These are phyloP conservation scores for Vesta saturnalis DNA, from an alignment of 2,888 invertebrate genomes.

Conservation along the genomic window DNA sequence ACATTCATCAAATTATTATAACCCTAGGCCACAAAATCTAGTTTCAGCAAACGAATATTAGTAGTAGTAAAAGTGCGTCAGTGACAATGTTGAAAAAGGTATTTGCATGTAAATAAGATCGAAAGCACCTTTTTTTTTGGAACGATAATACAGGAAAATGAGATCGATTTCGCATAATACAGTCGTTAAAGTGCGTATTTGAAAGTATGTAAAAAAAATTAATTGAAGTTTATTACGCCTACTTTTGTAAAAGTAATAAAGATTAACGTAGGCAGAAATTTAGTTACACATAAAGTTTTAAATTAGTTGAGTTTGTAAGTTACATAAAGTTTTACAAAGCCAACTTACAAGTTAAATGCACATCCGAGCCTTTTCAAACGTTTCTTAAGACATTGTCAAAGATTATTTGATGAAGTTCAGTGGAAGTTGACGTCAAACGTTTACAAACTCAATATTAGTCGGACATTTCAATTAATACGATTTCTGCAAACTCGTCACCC, in stretches of 20 bases:
- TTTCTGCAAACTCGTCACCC: neutral
- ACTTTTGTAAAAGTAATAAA: neutral
- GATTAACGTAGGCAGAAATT: neutral
- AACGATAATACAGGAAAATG: neutral
- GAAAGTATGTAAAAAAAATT: neutral
- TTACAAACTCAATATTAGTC: conserved; percentile 7
- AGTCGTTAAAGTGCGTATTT: neutral
- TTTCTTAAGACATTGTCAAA: conserved; percentile 8
- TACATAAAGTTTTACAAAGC: conserved; percentile 10
- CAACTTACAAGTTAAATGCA: conserved; percentile 14
- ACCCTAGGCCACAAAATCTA: neutral
- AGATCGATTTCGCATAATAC: conserved; percentile 6
- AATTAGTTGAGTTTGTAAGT: conserved; percentile 10
- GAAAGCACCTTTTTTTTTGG: neutral
- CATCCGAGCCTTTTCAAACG: conserved; percentile 4
- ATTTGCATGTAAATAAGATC: conserved; percentile 18
- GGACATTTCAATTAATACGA: neutral
- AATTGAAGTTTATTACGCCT: neutral
- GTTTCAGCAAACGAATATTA: neutral
- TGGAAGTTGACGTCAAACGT: conserved; percentile 8
- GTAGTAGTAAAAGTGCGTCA: neutral
- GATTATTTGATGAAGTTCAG: neutral
- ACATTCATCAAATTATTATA: conserved; percentile 20
- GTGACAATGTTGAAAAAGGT: conserved; percentile 10
- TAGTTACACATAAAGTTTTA: conserved; percentile 7